Evolutionary conservation across 2,797 vertebrate species (phyloP).

Genomic region (Myoxocephalus aenaeus): DNA sequence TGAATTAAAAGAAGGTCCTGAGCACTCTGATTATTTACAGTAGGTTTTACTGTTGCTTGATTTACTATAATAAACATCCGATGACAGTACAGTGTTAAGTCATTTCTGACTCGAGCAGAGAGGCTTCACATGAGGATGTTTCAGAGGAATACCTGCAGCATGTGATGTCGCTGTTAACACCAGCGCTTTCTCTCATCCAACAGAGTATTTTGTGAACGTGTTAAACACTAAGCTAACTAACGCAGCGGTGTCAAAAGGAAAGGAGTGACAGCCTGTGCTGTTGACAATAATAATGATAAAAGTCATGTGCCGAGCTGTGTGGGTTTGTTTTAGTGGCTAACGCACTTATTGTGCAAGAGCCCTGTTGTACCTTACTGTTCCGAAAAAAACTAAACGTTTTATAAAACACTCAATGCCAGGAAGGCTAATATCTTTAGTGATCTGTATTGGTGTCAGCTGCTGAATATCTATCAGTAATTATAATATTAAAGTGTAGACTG

Average conservation of each 20-base stretch:
- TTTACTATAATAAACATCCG: background rate
- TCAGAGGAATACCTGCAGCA: background rate
- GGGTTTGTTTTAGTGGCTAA: conserved; percentile 64
- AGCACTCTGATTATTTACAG: background rate
- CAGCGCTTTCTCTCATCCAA: conserved; percentile 11
- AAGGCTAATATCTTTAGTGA: conserved; percentile 16
- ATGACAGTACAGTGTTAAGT: background rate
- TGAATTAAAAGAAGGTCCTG: background rate
- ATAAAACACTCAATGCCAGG: conserved; percentile 18
- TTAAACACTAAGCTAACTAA: conserved; percentile 49
- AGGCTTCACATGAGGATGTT: background rate
- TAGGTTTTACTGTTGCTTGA: background rate
- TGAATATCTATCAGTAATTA: background rate
- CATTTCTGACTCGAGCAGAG: background rate
- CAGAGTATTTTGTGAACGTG: conserved; percentile 38
- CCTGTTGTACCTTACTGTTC: conserved; percentile 50
- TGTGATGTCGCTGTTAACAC: conserved; percentile 14
- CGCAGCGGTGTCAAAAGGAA: conserved; percentile 51
- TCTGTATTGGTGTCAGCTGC: conserved; percentile 11
- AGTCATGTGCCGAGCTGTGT: conserved; percentile 62
- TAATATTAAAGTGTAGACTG: background rate
- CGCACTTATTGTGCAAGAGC: conserved; percentile 57
- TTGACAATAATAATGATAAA: conserved; percentile 51
- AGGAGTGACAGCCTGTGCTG: conserved; percentile 54
- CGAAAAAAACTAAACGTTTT: conserved; percentile 37